phyloP scores from a whole-genome alignment of 2,888 invertebrate genomes.

The Antitype chi region DNA sequence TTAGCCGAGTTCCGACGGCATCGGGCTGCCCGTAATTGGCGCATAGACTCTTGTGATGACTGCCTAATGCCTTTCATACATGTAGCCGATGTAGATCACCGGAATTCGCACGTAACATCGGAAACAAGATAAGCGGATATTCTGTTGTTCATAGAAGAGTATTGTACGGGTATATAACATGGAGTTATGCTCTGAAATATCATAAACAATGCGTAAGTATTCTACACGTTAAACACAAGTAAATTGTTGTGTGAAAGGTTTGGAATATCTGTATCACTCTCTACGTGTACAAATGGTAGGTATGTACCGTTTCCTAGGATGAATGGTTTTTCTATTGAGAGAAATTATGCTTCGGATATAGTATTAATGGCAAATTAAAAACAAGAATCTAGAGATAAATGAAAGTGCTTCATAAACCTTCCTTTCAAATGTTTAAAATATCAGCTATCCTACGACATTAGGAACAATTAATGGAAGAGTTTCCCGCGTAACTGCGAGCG shows the following conservation, averaged over 20 bases:
- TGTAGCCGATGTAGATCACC: slow-evolving; percentile 16
- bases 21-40: slow-evolving; percentile 38
- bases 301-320: slow-evolving; percentile 1
- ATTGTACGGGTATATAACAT: slow-evolving; percentile 14
- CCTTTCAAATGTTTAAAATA: not conserved
- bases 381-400: not conserved
- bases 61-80: slow-evolving; percentile 42
- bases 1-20: slow-evolving; percentile 35
- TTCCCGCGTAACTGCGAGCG: slow-evolving; percentile 7
- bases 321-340: not conserved
- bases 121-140: slow-evolving; percentile 45
- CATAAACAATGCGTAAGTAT: not conserved
- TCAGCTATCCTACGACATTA: not conserved
- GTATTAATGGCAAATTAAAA: not conserved
- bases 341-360: not conserved
- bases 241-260: not conserved
- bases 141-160: slow-evolving; percentile 25
- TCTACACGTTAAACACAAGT: not conserved
- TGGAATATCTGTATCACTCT: not conserved
- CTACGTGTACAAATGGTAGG: not conserved
- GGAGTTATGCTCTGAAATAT: slow-evolving; percentile 29
- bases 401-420: not conserved
- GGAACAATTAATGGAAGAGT: slow-evolving; percentile 16
- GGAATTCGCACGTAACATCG: slow-evolving; percentile 39
- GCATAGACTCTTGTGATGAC: slow-evolving; percentile 45